Evolutionary conservation across 1,140 invertebrate genomes (phyloP).

Genomic region (Agrilus planipennis): DNA sequence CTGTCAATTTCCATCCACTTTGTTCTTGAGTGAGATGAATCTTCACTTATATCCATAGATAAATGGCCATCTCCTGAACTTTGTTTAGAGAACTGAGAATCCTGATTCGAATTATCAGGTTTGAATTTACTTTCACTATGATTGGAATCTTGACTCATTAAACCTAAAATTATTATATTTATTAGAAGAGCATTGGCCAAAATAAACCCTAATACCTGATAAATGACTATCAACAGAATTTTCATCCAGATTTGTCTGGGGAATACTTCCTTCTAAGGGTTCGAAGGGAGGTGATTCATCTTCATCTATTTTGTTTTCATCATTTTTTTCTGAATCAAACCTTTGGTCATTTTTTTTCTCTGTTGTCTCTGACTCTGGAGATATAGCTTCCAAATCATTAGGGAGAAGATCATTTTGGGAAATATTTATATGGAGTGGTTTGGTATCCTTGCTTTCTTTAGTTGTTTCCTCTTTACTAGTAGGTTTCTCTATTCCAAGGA

Average conservation of each 20-base stretch:
- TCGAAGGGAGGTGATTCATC: constrained; percentile 58
- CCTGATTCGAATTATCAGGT: constrained; percentile 37
- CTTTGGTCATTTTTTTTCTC: constrained; percentile 32
- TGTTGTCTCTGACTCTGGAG: constrained; percentile 55
- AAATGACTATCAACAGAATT: constrained; percentile 44
- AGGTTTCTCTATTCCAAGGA: constrained; percentile 65
- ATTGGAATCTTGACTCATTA: constrained; percentile 22
- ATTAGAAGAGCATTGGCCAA: background rate
- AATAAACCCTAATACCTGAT: constrained; percentile 43
- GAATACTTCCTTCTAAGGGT: constrained; percentile 38
- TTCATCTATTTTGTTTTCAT: constrained; percentile 47
- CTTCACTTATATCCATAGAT: constrained; percentile 33
- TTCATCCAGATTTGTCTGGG: constrained; percentile 20
- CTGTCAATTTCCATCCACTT: constrained; percentile 3
- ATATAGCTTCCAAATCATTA: constrained; percentile 64
- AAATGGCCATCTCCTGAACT: constrained; percentile 45
- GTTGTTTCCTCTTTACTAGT: constrained; percentile 31
- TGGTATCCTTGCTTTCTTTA: constrained; percentile 30
- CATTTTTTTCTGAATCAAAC: constrained; percentile 33
- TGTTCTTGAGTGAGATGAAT: constrained; percentile 10
- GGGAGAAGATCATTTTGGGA: constrained; percentile 61
- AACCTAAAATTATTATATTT: constrained; percentile 39
- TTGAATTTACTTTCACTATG: constrained; percentile 14
- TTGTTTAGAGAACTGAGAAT: constrained; percentile 46
- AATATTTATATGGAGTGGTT: constrained; percentile 36